Conservation (phyloP, 2,888 invertebrate species). For the Phrixothrix hirtus region DNA sequence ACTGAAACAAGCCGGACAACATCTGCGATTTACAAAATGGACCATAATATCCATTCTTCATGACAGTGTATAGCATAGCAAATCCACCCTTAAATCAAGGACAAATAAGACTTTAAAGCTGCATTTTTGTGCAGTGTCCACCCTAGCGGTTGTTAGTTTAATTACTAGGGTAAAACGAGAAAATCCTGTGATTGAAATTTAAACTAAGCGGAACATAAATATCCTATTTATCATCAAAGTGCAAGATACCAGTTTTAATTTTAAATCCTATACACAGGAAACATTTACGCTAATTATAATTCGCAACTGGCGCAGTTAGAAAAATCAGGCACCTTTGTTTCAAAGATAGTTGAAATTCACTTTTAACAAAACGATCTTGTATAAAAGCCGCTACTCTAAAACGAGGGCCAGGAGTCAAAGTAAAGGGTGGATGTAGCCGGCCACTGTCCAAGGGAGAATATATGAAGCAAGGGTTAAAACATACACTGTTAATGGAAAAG, state of each 20-base stretch:
- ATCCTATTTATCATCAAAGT: no score
- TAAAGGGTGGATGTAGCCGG: slow-evolving; percentile 52
- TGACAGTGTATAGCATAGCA: slow-evolving; percentile 32
- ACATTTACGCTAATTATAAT: no score
- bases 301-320: no score
- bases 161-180: slow-evolving; percentile 51
- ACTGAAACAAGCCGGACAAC: slow-evolving; percentile 35
- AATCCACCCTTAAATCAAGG: slow-evolving; percentile 47
- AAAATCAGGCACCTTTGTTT: no score
- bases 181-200: slow-evolving; percentile 40
- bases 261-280: no score
- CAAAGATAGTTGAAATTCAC: no score
- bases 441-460: slow-evolving; percentile 56
- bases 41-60: slow-evolving; percentile 40
- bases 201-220: slow-evolving; percentile 35
- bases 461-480: slow-evolving; percentile 55
- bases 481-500: slow-evolving; percentile 48
- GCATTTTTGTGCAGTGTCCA: slow-evolving; percentile 48
- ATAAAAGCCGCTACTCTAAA: slow-evolving; percentile 21
- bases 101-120: slow-evolving; percentile 47
- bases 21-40: slow-evolving; percentile 38
- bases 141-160: slow-evolving; percentile 53
- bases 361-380: no score
- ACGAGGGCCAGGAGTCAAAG: slow-evolving; percentile 29
- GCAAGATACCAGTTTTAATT: no score